phyloP scores from a whole-genome alignment of 2,888 invertebrate genomes.

The Pelosia muscerda region DNA sequence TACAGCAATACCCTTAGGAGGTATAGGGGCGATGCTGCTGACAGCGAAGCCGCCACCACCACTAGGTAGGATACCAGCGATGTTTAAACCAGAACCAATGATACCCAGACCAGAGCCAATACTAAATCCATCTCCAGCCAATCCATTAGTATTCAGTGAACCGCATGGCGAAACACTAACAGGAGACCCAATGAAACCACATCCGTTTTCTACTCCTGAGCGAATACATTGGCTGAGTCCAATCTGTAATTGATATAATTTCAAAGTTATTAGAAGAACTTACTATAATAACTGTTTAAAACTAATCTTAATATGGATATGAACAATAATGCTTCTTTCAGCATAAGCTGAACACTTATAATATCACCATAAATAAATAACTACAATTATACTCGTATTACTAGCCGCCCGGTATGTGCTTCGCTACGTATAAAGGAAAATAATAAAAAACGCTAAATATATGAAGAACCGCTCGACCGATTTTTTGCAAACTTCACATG shows the following conservation, averaged over 20 bases:
- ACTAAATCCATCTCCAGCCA: neutral
- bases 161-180: neutral
- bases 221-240: neutral
- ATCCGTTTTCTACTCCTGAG: neutral
- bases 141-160: neutral
- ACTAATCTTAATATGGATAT: no score
- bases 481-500: no score
- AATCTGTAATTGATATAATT: neutral
- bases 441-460: no score
- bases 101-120: neutral
- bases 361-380: no score
- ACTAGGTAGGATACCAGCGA: conserved; percentile 42
- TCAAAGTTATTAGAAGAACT: no score
- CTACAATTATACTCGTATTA: no score
- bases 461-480: no score
- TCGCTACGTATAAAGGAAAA: no score
- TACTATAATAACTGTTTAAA: no score
- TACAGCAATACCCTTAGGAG: conserved; percentile 53
- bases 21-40: neutral
- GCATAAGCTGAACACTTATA: no score
- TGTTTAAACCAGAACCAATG: conserved; percentile 58
- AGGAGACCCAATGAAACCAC: neutral
- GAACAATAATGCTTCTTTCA: no score
- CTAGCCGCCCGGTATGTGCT: no score
- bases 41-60: conserved; percentile 35